Evolutionary conservation across 1,140 invertebrate genomes (phyloP).

Genomic region (Papilio aristodemus): DNA sequence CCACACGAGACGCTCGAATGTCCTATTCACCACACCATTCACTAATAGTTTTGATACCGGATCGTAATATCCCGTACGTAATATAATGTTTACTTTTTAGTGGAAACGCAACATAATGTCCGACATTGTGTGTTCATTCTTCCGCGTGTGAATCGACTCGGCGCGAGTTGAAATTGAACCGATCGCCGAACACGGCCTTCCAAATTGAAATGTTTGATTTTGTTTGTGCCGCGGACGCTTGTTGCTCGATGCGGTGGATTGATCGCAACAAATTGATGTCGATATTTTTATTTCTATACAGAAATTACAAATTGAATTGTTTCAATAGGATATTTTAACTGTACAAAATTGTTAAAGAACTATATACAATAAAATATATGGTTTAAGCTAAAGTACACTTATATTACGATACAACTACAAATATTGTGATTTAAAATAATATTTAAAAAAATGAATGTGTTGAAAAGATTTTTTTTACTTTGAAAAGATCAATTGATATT

Average conservation of each 20-base stretch:
- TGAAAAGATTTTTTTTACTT: too few species aligned
- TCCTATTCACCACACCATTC: slow-evolving; percentile 48
- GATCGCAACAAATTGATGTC: slow-evolving; percentile 13
- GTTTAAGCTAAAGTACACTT: too few species aligned
- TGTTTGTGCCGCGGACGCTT: slow-evolving; percentile 19
- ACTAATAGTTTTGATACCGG: slow-evolving; percentile 68
- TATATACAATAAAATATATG: too few species aligned
- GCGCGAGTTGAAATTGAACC: slow-evolving; percentile 19
- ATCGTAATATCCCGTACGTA: slow-evolving; percentile 68
- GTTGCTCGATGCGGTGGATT: slow-evolving; percentile 17
- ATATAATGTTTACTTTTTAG: slow-evolving; percentile 71
- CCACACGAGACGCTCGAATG: slow-evolving; percentile 29
- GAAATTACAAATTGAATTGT: slow-evolving; percentile 6
- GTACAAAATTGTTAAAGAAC: too few species aligned
- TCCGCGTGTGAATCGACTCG: slow-evolving; percentile 23
- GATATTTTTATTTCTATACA: slow-evolving; percentile 4
- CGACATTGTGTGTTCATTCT: slow-evolving; percentile 31
- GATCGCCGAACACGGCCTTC: slow-evolving; percentile 12
- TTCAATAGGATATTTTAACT: too few species aligned
- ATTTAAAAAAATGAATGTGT: too few species aligned
- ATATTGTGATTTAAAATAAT: too few species aligned
- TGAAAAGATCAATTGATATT: too few species aligned
- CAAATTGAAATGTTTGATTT: slow-evolving; percentile 27
- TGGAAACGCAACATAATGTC: slow-evolving; percentile 61
- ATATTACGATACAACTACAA: too few species aligned